A percentile compares a stretch with the other conserved stretches of the same genome.
Conservation (phyloP, 2,888 invertebrate species). For the Biston stratarius region DNA sequence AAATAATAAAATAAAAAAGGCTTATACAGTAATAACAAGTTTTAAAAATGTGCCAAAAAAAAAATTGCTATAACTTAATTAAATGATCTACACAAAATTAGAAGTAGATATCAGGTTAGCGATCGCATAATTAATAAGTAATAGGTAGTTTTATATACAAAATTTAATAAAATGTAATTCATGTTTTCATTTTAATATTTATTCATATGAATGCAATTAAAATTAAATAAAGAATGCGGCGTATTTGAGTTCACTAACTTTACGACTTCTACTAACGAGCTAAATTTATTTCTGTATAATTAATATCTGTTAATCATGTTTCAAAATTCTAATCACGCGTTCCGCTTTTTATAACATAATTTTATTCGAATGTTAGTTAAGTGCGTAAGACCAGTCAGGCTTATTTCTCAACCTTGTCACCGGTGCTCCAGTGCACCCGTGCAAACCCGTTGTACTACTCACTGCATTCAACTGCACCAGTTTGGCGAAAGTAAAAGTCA, state of each 20-base stretch:
- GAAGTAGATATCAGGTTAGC: too few relatives aligned
- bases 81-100: too few relatives aligned
- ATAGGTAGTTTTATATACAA: too few relatives aligned
- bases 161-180: too few relatives aligned
- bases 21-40: too few relatives aligned
- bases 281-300: constrained; percentile 41
- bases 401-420: constrained; percentile 84
- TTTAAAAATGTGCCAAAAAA: too few relatives aligned
- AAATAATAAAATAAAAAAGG: too few relatives aligned
- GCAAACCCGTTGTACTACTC: constrained; percentile 71
- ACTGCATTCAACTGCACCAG: constrained; percentile 67
- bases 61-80: too few relatives aligned
- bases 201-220: not conserved
- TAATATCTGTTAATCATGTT: constrained; percentile 1
- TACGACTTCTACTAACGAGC: constrained; percentile 35
- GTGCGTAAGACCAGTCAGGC: constrained; percentile 64
- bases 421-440: constrained; percentile 69
- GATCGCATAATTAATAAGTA: too few relatives aligned
- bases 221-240: constrained; percentile 7
- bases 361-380: constrained; percentile 46
- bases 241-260: constrained; percentile 21
- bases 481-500: constrained; percentile 82
- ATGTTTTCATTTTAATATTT: too few relatives aligned
- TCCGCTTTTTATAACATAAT: constrained; percentile 1
- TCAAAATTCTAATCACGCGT: constrained; percentile 3